phyloP scores from a whole-genome alignment of 2,797 vertebrate genomes.

The Gephyroberyx darwinii region DNA sequence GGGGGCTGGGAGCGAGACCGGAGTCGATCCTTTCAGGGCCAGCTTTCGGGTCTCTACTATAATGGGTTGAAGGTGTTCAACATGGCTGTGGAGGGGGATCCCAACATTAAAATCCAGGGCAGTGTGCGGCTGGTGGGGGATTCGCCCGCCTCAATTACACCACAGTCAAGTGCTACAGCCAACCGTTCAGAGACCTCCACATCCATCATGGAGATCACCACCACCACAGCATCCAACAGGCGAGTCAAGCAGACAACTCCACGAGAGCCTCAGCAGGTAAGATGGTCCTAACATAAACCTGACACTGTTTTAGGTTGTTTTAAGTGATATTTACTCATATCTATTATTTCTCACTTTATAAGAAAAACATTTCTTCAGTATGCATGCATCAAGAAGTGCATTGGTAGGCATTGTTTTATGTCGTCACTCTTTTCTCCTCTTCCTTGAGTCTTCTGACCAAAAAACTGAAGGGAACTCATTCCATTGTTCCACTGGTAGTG shows the following conservation, averaged over 20 bases:
- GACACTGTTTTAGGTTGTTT: too few relatives aligned
- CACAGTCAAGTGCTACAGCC: slow-evolving; percentile 94
- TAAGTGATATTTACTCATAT: neutral
- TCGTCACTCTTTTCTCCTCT: slow-evolving; percentile 27
- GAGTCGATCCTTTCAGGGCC: slow-evolving; percentile 96
- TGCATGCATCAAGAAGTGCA: slow-evolving; percentile 14
- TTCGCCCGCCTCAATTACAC: slow-evolving; percentile 93
- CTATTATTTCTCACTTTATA: slow-evolving; percentile 13
- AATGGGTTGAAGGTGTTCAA: slow-evolving; percentile 99
- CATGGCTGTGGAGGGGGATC: slow-evolving; percentile 97
- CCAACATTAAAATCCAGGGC: slow-evolving; percentile 95
- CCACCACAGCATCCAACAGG: slow-evolving; percentile 90
- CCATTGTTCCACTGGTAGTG: slow-evolving; percentile 37
- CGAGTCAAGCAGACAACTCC: slow-evolving; percentile 91
- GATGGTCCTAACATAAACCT: slow-evolving; percentile 33
- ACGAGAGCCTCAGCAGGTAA: slow-evolving; percentile 92
- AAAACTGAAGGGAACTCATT: slow-evolving; percentile 51
- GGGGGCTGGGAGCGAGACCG: slow-evolving; percentile 96
- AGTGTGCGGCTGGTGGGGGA: slow-evolving; percentile 98
- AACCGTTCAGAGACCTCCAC: slow-evolving; percentile 97
- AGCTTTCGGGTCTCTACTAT: slow-evolving; percentile 99
- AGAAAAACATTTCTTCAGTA: slow-evolving; percentile 10
- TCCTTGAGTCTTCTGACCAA: slow-evolving; percentile 42
- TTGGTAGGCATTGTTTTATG: slow-evolving; percentile 16
- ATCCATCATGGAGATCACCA: slow-evolving; percentile 94